These are phyloP conservation scores for Cyphotilapia sp. DNA, from an alignment of 2,113 vertebrate species.

Conservation along the genomic window DNA sequence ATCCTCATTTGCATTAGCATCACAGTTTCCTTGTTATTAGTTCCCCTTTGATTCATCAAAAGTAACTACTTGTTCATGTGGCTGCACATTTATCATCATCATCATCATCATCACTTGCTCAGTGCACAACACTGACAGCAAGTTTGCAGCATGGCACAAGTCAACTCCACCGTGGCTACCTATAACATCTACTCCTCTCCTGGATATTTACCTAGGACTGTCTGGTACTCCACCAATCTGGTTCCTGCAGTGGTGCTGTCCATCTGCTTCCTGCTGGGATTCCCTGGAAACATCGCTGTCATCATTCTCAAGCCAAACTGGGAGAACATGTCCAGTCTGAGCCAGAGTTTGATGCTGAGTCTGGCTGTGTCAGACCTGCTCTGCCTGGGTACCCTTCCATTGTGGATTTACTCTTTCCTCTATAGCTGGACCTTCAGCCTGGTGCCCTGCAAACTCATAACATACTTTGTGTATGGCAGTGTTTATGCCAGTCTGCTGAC, in stretches of 20 bases:
- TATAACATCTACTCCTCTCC: background rate
- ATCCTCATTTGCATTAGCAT: background rate
- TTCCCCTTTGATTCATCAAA: background rate
- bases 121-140: background rate
- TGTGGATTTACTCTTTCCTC: background rate
- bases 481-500: background rate
- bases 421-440: background rate
- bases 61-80: background rate
- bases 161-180: background rate
- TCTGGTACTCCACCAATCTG: background rate
- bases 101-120: background rate
- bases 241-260: background rate
- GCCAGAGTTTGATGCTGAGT: background rate
- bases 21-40: background rate
- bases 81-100: background rate
- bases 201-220: background rate
- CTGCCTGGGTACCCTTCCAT: background rate
- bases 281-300: conserved; percentile 18
- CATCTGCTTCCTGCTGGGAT: conserved; percentile 1
- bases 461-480: background rate
- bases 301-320: background rate
- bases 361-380: background rate
- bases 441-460: background rate
- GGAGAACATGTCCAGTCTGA: conserved; percentile 7
- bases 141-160: background rate